Base-by-base conservation (phyloP, 2,113 vertebrate species). In the Thunnus maccoyii region DNA sequence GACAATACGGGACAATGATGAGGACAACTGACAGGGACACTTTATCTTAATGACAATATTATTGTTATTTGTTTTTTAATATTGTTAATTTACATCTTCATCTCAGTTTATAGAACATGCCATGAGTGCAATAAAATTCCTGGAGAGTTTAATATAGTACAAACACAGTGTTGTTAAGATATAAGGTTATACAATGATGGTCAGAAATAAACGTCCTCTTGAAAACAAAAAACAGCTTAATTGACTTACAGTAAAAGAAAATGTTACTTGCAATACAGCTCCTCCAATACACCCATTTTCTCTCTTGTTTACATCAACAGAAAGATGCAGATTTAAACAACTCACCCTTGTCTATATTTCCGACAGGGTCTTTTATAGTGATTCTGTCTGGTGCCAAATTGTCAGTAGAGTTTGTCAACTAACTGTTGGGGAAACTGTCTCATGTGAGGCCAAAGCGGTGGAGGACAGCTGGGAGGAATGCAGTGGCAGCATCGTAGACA, bases 401-500 rank as follows among this genome's bases (percentile, higher is more conserved):
- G n/a, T 4, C 27, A 52, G 27, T 41, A 44, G 48, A 68, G 32
- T 82, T 86, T 85, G 50, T 76, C 61, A 66, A 61, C 62, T 67
- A 50, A 54, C 51, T 66, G 86, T 68, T 63, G 68, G 63, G 50
- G 76, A 82, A 82, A 78, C 25, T 63, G 84, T 84, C 68, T 89
- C 25, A 83, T 88, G 80, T 86, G 63, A 83, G 76, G 88, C 89
- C 86, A 88, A 41, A 78, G 74, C 77, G 79, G 80, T 50, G 47
- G 57, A 72, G 79, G 83, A 90, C 91, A 91, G 91, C 86, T 90
- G 84, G 82, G 71, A 57, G 25, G 66, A 78, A 75, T 32, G 58
- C 84, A 41, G 80, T n/a, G 58, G 82, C 80, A 87, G 77, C 18
- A 7, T 41, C 18, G 10, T 11, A 32, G 85, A 92, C 91, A 92